Conservation (phyloP, 2,113 vertebrate genomes). For the Protobothrops flavoviridis region DNA sequence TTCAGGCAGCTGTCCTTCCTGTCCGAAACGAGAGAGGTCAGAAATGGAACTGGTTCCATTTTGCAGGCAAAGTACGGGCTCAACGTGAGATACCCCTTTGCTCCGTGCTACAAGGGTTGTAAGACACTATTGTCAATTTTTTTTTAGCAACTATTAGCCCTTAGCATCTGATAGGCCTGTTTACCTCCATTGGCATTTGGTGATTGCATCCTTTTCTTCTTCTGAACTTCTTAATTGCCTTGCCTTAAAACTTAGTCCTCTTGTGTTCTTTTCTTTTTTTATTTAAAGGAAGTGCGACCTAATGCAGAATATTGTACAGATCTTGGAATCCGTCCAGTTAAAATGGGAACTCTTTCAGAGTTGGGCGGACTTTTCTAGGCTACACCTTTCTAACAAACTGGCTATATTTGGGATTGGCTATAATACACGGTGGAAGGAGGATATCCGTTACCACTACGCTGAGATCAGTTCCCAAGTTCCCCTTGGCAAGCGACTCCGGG, state of each 20-base stretch:
- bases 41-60: not conserved
- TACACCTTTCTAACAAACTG: conserved; percentile 97
- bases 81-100: not conserved
- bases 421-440: conserved; percentile 96
- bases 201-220: not conserved
- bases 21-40: not conserved
- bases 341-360: conserved; percentile 98
- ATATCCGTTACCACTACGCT: conserved; percentile 93
- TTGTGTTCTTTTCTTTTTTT: conserved; percentile 20
- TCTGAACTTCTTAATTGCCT: not conserved
- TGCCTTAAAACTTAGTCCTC: not conserved
- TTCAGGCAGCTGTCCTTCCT: not conserved
- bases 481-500: conserved; percentile 90
- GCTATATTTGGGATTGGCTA: conserved; percentile 97
- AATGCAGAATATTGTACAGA: conserved; percentile 93
- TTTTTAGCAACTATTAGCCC: not conserved
- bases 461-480: conserved; percentile 98
- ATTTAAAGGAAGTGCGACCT: conserved; percentile 78
- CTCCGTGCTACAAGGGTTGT: not conserved
- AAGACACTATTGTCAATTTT: not conserved
- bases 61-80: no score
- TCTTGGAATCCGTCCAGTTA: conserved; percentile 93
- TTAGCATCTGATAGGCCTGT: not conserved
- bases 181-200: not conserved
- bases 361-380: conserved; percentile 95